Evolutionary conservation across 2,888 invertebrate species (phyloP), one percentile per base, ranked within the genome.

Genomic region (Dryomyza anilis): DNA sequence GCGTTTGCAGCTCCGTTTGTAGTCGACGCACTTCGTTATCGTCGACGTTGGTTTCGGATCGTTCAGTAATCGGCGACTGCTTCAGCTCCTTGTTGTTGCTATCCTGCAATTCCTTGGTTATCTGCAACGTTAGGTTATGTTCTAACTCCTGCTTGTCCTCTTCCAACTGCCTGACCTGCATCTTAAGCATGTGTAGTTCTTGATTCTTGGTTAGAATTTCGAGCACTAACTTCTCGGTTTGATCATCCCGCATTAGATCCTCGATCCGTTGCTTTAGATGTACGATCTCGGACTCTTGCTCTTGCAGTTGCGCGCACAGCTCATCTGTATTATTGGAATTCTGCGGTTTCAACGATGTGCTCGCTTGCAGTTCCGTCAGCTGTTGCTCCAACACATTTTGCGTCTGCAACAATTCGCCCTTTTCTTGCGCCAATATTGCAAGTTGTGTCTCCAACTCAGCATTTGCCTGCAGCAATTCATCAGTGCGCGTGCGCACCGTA

Each of bases 141-240:
- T 85, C 83, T 12, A 77, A 68, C n/a, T 83, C 82, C 27, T 81
- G 79, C 23, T 81, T 82, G 39, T 83, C 83, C 33, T 78, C 80
- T 69, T 86, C 83, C 33, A 85, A 70, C 16, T 85, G 84, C 45
- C 83, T 79, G 2, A 84, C 74, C 73, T 85, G 84, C 65, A 76
- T 75, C 67, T 80, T 83, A 50, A 85, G 71, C 66, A 73, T 63
- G 62, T 84, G 84, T 19, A 85, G 75, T 69, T 84, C 84, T 68
- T 84, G 81, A 25, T 84, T 79, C 69, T 83, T 80, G 27, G 76
- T 76, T 0, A 81, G 67, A 67, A 82, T 79, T 71, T 81, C 83
- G 3, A 83, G 72, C 14, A 81, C 81, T 21, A 84, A 69, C 29
- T 81, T 79, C 63, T 84, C 81, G 5, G 81, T 77, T 59, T 78